Evolutionary conservation across 2,888 invertebrate species (phyloP).

Genomic region (Leucoptera coffeella): DNA sequence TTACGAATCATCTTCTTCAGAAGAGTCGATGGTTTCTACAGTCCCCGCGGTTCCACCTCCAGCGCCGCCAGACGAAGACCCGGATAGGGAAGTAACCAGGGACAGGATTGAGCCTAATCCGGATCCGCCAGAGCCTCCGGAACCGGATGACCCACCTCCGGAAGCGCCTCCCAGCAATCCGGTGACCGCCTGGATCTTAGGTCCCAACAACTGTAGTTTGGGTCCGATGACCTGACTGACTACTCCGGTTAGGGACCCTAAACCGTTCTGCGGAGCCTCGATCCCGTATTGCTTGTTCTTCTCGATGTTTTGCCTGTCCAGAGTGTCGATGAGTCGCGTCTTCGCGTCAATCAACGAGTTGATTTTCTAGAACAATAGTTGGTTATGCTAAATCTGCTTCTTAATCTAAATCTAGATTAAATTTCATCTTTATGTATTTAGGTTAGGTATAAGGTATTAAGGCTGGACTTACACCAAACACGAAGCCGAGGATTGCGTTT

Average conservation of each 20-base stretch:
- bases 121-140: constrained; percentile 34
- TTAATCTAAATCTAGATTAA: not conserved
- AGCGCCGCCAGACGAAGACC: constrained; percentile 36
- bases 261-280: constrained; percentile 56
- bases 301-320: constrained; percentile 68
- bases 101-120: constrained; percentile 40
- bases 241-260: constrained; percentile 55
- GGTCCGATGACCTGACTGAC: constrained; percentile 66
- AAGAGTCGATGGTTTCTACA: constrained; percentile 37
- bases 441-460: not conserved
- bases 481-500: constrained; percentile 75
- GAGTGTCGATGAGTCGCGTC: constrained; percentile 61
- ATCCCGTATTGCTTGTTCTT: constrained; percentile 73
- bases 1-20: constrained; percentile 33
- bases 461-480: constrained; percentile 66
- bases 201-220: constrained; percentile 63
- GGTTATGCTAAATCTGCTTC: not conserved
- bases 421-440: not conserved
- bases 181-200: constrained; percentile 54
- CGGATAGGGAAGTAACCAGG: constrained; percentile 38
- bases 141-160: constrained; percentile 44
- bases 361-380: constrained; percentile 61
- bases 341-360: constrained; percentile 77
- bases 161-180: constrained; percentile 53
- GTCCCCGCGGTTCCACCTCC: constrained; percentile 21